Evolutionary conservation across 1,140 invertebrate genomes (phyloP).

Genomic region (Euura saliciscinereae): DNA sequence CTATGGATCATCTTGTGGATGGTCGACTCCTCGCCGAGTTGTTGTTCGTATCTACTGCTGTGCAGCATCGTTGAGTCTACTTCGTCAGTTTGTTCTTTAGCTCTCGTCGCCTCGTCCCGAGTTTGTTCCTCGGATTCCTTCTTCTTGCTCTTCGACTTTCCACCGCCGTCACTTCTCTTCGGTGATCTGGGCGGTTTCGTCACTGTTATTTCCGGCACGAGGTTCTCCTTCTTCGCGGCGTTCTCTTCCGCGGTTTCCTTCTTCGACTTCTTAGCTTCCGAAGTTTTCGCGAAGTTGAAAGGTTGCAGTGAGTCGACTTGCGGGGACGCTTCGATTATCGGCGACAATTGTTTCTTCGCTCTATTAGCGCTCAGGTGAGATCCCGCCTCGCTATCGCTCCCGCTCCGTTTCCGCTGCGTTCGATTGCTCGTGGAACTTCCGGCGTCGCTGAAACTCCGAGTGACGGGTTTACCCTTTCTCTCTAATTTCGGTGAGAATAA

Average conservation of each 20-base stretch:
- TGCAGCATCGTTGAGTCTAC: constrained; percentile 44
- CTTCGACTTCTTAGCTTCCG: constrained; percentile 43
- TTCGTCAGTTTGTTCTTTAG: constrained; percentile 20
- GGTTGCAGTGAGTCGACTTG: constrained; percentile 67
- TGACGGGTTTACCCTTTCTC: constrained; percentile 39
- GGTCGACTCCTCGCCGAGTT: constrained; percentile 43
- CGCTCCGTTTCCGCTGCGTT: constrained; percentile 46
- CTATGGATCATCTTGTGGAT: constrained; percentile 57
- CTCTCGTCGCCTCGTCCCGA: constrained; percentile 4
- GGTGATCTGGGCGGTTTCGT: constrained; percentile 27
- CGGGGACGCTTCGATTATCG: constrained; percentile 73
- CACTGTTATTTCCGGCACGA: constrained; percentile 18
- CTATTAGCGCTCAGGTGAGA: constrained; percentile 39
- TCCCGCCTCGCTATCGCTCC: constrained; percentile 52
- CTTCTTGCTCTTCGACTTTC: constrained; percentile 14
- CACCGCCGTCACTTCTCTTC: constrained; percentile 20
- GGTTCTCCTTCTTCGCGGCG: constrained; percentile 15
- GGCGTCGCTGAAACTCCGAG: constrained; percentile 57
- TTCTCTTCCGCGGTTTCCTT: constrained; percentile 26
- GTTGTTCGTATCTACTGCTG: constrained; percentile 49
- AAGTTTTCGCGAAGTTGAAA: constrained; percentile 58
- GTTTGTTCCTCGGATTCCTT: constrained; percentile 14
- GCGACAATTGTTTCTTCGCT: constrained; percentile 72
- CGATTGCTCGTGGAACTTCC: constrained; percentile 43
- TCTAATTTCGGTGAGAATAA: constrained; percentile 51